Percentiles rank a stretch among this genome's conserved stretches.
Conservation (phyloP, 2,888 invertebrate genomes). For the Chaetoderma sp. region DNA sequence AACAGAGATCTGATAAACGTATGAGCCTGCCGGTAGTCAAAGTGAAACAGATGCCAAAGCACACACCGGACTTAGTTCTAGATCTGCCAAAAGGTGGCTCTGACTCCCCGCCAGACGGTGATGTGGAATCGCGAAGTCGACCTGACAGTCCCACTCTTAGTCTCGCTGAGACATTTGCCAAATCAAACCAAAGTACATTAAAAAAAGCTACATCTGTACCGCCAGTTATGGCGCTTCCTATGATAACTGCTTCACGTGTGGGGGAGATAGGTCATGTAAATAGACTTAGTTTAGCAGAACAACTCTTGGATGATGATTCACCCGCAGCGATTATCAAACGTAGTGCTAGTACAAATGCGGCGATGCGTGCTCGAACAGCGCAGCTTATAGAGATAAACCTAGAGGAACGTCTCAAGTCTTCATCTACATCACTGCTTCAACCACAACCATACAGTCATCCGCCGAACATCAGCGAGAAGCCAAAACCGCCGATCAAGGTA, state of each 20-base stretch:
- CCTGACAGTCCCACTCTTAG: constrained; percentile 69
- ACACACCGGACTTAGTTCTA: constrained; percentile 67
- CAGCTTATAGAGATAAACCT: neutral
- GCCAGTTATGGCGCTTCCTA: constrained; percentile 30
- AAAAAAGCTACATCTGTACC: constrained; percentile 74
- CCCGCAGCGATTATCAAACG: constrained; percentile 30
- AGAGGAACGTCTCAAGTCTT: constrained; percentile 1
- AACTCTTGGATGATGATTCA: constrained; percentile 60
- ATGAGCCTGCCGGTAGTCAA: constrained; percentile 58
- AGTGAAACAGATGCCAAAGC: constrained; percentile 55
- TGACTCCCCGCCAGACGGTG: constrained; percentile 53
- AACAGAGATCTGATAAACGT: constrained; percentile 58
- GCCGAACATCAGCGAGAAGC: constrained; percentile 63
- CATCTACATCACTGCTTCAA: constrained; percentile 8
- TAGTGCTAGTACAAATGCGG: constrained; percentile 21
- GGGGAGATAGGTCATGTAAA: neutral
- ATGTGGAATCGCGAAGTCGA: constrained; percentile 48
- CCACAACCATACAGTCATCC: constrained; percentile 22
- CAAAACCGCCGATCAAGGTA: constrained; percentile 72
- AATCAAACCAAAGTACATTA: constrained; percentile 82
- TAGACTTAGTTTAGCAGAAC: constrained; percentile 15
- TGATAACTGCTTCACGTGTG: neutral
- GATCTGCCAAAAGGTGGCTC: constrained; percentile 63
- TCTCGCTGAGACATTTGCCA: constrained; percentile 82
- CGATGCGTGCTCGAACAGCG: constrained; percentile 11